Percentiles rank a stretch among this genome's conserved stretches.
phyloP scores from a whole-genome alignment of 2,797 vertebrate genomes.

The Cossypha caffra region DNA sequence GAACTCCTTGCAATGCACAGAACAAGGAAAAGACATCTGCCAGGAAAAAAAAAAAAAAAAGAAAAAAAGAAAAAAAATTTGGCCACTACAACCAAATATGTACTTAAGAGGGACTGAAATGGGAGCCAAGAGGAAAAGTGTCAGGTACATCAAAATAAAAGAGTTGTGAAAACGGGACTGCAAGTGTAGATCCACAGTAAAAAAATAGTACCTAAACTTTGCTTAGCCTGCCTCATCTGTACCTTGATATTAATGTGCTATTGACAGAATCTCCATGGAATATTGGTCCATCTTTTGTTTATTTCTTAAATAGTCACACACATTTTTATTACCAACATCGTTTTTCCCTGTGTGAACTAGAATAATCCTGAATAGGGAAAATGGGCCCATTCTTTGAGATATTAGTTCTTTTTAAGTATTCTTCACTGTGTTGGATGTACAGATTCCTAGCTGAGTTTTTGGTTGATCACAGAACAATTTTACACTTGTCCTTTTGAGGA shows the following conservation, averaged over 20 bases:
- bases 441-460: background rate
- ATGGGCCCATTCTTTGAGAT: background rate
- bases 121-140: slow-evolving; percentile 20
- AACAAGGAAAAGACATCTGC: slow-evolving; percentile 46
- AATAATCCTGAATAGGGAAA: background rate
- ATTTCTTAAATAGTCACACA: background rate
- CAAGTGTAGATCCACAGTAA: background rate
- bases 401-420: background rate
- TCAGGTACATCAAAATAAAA: slow-evolving; percentile 39
- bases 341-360: background rate
- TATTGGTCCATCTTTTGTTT: background rate
- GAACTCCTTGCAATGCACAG: slow-evolving; percentile 12
- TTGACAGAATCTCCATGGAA: background rate
- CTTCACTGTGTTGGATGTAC: background rate
- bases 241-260: background rate
- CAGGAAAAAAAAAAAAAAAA: background rate
- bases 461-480: background rate
- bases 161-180: background rate
- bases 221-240: background rate
- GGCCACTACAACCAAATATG: background rate
- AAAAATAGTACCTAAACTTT: background rate
- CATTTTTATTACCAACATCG: background rate
- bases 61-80: background rate
- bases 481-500: background rate
- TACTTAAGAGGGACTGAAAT: slow-evolving; percentile 25